Evolutionary conservation across 2,797 vertebrate genomes (phyloP).

Genomic region (Neostethus bicornis): DNA sequence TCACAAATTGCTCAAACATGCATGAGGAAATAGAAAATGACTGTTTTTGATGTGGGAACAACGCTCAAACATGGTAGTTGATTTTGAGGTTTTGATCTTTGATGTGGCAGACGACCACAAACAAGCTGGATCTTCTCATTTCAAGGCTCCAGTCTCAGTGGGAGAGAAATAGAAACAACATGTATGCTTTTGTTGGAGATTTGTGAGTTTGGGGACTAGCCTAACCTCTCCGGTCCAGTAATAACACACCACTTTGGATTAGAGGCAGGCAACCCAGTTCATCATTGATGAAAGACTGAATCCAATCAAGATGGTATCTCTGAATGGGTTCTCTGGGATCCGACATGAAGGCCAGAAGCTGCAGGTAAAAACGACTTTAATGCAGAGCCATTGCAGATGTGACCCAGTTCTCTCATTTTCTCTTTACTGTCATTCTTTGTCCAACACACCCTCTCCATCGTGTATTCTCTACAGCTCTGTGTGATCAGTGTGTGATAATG

Average conservation of each 20-base stretch:
- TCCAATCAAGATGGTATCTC: constrained; percentile 5
- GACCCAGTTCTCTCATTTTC: constrained; percentile 66
- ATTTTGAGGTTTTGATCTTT: too few relatives aligned
- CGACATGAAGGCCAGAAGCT: background rate
- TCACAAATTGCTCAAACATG: too few relatives aligned
- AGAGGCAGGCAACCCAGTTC: constrained; percentile 1
- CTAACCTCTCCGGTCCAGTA: background rate
- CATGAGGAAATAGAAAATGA: too few relatives aligned
- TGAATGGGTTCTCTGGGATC: constrained; percentile 2
- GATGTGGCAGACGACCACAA: constrained; percentile 43
- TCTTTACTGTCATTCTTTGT: constrained; percentile 19
- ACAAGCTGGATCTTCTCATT: constrained; percentile 53
- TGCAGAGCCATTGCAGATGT: constrained; percentile 34
- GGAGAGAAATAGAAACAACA: constrained; percentile 33
- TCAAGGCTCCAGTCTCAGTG: constrained; percentile 36
- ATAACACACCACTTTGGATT: background rate
- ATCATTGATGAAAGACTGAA: background rate
- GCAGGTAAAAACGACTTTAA: constrained; percentile 35
- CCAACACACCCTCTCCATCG: constrained; percentile 19
- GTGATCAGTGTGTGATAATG: constrained; percentile 57
- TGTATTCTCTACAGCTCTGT: constrained; percentile 33
- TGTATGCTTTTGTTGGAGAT: constrained; percentile 14
- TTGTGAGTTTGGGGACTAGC: constrained; percentile 23
- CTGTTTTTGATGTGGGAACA: too few relatives aligned
- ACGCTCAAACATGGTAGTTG: too few relatives aligned